Evolutionary conservation across 2,888 invertebrate species (phyloP).

Genomic region (Branchipolynoe longqiensis): DNA sequence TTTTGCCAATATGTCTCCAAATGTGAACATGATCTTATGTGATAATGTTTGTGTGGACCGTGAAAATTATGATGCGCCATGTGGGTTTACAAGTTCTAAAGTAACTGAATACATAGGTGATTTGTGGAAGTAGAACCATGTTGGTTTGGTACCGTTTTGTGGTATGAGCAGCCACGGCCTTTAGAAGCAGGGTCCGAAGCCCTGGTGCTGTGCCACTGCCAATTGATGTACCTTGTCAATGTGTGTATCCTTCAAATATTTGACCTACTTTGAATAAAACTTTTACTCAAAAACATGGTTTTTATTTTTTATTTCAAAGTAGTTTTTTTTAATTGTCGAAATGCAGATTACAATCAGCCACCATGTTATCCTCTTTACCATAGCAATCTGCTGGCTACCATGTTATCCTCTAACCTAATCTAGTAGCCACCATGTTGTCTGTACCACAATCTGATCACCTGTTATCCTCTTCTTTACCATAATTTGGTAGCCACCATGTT

Average conservation of each 20-base stretch:
- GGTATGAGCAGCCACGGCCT: slow-evolving; percentile 9
- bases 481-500: too few relatives aligned
- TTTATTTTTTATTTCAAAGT: background rate
- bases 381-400: too few relatives aligned
- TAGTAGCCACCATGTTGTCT: too few relatives aligned
- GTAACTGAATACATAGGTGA: background rate
- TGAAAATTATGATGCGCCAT: background rate
- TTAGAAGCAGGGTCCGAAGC: background rate
- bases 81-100: background rate
- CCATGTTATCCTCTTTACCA: too few relatives aligned
- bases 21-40: background rate
- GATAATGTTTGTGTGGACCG: background rate
- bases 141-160: slow-evolving; percentile 35
- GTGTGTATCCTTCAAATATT: slow-evolving; percentile 53
- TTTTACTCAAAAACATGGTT: slow-evolving; percentile 17
- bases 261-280: slow-evolving; percentile 56
- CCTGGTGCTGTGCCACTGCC: background rate
- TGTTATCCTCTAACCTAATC: too few relatives aligned
- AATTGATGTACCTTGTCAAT: slow-evolving; percentile 38
- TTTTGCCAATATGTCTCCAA: background rate
- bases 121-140: background rate
- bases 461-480: too few relatives aligned
- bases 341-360: too few relatives aligned
- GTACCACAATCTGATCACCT: too few relatives aligned
- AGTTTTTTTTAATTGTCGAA: too few relatives aligned